Percentiles rank a stretch among this genome's conserved stretches.
phyloP scores from a whole-genome alignment of 1,140 invertebrate genomes.

The Pseudomyrmex pallidus region DNA sequence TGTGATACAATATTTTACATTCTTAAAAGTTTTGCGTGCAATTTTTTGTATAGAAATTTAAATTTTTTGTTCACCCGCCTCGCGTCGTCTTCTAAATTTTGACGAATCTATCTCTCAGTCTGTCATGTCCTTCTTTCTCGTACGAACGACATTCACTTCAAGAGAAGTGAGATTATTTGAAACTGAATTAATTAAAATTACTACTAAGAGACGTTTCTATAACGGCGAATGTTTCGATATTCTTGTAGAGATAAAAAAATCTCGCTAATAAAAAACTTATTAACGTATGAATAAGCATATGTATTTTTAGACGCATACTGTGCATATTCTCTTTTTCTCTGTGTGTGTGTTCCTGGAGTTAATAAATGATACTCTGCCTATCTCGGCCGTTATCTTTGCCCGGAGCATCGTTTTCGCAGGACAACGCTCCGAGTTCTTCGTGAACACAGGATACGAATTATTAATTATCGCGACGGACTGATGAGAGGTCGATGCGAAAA shows the following conservation, averaged over 20 bases:
- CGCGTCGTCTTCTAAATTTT: background rate
- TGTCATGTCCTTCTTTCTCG: too few species aligned
- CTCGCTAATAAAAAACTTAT: too few species aligned
- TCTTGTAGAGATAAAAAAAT: slow-evolving; percentile 5
- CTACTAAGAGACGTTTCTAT: background rate
- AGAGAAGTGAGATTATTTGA: background rate
- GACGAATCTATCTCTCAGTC: background rate
- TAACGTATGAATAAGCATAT: background rate
- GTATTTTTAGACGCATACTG: background rate
- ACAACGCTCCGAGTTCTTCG: slow-evolving; percentile 38
- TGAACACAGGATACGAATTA: slow-evolving; percentile 60
- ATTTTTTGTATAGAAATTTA: background rate
- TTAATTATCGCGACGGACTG: slow-evolving; percentile 62
- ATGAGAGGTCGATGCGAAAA: slow-evolving; percentile 2
- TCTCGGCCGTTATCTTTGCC: slow-evolving; percentile 44
- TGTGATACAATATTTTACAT: background rate
- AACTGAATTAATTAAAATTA: background rate
- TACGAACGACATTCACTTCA: too few species aligned
- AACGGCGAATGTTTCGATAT: background rate
- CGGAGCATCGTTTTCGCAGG: slow-evolving; percentile 14
- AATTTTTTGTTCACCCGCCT: background rate
- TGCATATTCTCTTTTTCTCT: background rate
- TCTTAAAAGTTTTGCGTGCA: background rate
- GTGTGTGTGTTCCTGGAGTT: slow-evolving; percentile 9
- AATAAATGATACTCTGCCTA: slow-evolving; percentile 53